Conservation (phyloP, 2,113 vertebrate species). For the Cheilinus undulatus region DNA sequence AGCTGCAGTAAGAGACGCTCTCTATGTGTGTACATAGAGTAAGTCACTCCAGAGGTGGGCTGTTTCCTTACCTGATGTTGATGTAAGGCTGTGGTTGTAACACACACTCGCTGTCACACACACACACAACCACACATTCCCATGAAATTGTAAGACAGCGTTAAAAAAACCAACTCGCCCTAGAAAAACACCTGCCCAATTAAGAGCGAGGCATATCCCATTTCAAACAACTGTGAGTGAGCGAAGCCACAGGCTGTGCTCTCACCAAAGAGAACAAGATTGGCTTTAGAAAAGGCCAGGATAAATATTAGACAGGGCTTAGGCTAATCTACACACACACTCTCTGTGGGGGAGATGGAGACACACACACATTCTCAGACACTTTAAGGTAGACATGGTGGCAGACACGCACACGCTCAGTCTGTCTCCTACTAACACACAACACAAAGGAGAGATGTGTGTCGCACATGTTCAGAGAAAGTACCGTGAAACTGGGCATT, state of each 20-base stretch:
- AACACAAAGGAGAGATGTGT: slow-evolving; percentile 39
- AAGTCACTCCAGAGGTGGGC: slow-evolving; percentile 61
- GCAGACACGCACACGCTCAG: slow-evolving; percentile 52
- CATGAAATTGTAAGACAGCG: slow-evolving; percentile 68
- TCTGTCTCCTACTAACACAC: slow-evolving; percentile 7
- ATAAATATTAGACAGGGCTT: slow-evolving; percentile 84
- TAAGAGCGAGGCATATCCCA: slow-evolving; percentile 74
- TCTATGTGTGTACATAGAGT: slow-evolving; percentile 28
- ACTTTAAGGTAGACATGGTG: slow-evolving; percentile 73
- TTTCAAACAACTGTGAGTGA: slow-evolving; percentile 74
- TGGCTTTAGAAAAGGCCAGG: slow-evolving; percentile 81
- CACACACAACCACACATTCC: slow-evolving; percentile 39
- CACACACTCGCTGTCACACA: slow-evolving; percentile 29
- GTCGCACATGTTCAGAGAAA: slow-evolving; percentile 59
- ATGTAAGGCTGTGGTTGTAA: slow-evolving; percentile 69
- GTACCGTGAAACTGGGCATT: slow-evolving; percentile 63
- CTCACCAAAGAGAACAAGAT: slow-evolving; percentile 80
- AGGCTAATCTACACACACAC: slow-evolving; percentile 75
- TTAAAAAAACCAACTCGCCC: slow-evolving; percentile 56
- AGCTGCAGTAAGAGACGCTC: slow-evolving; percentile 11
- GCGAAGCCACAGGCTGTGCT: slow-evolving; percentile 66
- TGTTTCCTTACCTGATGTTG: slow-evolving; percentile 77
- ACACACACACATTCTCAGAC: slow-evolving; percentile 77
- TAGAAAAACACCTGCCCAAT: slow-evolving; percentile 83
- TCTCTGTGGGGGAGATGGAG: slow-evolving; percentile 54